Base-by-base conservation (phyloP, 2,888 invertebrate genomes). In the Cantharis flavilabris region DNA sequence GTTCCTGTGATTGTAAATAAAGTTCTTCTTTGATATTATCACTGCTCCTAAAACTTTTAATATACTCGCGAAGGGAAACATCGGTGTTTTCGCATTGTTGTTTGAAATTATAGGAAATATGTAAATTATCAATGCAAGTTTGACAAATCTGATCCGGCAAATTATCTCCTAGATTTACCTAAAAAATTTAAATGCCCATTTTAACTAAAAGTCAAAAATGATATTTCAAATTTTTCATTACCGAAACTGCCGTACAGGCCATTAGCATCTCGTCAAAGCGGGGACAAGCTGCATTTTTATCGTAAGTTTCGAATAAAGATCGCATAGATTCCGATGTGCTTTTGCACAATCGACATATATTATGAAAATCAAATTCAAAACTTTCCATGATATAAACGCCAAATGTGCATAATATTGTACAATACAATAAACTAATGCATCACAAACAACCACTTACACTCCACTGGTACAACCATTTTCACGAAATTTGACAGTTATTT, bases 211-310 rank as follows among this genome's bases (percentile, higher is more conserved):
- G 49, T 20, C 33, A 26, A 72, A 67, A 77, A 23, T 67, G 65
- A 23, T 16, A 23, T 67, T 67, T 67, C 9, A 71, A 65, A 75
- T 14, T 69, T 69, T 73, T 70, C n/a, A 20, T 69, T 88, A 89
- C 89, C 86, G 88, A 86, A 78, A 89, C 84, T 80, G 88, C 84
- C 78, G 88, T 84, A 84, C 88, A 88, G 83, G 88, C 88, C 88
- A 89, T 88, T 87, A 89, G 87, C 89, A 89, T 89, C 87, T 88
- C 88, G 87, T 88, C 88, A 85, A 89, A 86, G 84, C 87, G 88
- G 87, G 88, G 86, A 86, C 85, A 84, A 76, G 86, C 85, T 78
- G 82, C 83, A 70, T 82, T 80, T 78, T 83, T 83, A 83, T 86
- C 85, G 76, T 81, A 82, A 71, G 82, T 84, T 76, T 86, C 85